Percentiles rank a stretch among this genome's conserved stretches.
These are phyloP conservation scores for Elgaria multicarinata DNA, from an alignment of 2,113 vertebrate genomes.

Conservation along the genomic window DNA sequence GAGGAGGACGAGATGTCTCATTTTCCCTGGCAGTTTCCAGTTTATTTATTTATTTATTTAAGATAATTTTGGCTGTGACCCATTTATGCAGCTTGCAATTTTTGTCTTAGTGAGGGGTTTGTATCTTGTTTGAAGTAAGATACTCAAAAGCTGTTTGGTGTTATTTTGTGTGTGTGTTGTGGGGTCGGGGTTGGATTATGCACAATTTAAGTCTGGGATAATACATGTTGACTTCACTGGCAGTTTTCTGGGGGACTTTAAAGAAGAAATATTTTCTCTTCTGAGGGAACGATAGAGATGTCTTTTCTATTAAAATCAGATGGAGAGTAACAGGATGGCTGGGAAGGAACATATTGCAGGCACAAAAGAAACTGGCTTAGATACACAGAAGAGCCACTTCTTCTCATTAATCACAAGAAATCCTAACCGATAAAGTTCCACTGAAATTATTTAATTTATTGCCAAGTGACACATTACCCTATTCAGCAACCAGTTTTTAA, in stretches of 20 bases:
- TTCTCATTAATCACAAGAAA: not conserved
- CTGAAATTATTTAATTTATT: not conserved
- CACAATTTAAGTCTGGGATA: constrained; percentile 23
- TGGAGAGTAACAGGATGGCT: constrained; percentile 1
- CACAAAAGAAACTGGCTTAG: constrained; percentile 6
- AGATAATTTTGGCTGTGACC: not conserved
- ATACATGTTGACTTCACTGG: not conserved
- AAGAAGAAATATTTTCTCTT: not conserved
- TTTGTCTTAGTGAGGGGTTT: not conserved
- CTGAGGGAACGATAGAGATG: not conserved
- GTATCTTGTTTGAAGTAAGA: not conserved
- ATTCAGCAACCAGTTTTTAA: no score
- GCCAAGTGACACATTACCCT: not conserved
- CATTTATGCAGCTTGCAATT: not conserved
- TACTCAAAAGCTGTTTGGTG: not conserved
- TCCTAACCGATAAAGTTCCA: not conserved
- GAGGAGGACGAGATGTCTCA: no score
- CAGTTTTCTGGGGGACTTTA: not conserved
- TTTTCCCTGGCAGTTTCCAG: not conserved
- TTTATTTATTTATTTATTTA: not conserved
- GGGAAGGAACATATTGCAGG: not conserved
- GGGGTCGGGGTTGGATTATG: not conserved
- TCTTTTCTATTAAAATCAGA: constrained; percentile 23
- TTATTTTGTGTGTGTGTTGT: not conserved
- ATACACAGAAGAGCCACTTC: not conserved